phyloP scores from a whole-genome alignment of 2,113 vertebrate species.

The Epinephelus moara region DNA sequence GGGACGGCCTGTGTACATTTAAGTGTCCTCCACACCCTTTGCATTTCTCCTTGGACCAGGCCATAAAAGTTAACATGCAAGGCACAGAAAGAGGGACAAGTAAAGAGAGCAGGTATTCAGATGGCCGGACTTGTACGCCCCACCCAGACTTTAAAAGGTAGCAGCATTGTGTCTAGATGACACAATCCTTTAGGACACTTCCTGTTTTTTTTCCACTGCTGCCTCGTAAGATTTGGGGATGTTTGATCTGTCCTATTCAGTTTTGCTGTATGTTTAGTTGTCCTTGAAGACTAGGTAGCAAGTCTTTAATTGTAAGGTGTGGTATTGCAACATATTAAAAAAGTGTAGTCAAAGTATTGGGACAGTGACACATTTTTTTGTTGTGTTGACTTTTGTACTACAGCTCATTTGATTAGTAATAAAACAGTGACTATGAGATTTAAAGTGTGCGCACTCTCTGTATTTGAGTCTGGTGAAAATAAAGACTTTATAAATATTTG shows the following conservation, averaged over 20 bases:
- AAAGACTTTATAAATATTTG: background rate
- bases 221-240: constrained; percentile 27
- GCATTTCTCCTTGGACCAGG: constrained; percentile 37
- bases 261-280: constrained; percentile 11
- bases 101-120: constrained; percentile 58
- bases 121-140: constrained; percentile 31
- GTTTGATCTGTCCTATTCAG: constrained; percentile 11
- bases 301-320: too few relatives aligned
- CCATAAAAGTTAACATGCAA: constrained; percentile 55
- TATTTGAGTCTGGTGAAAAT: background rate
- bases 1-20: constrained; percentile 33
- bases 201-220: constrained; percentile 17
- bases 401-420: too few relatives aligned
- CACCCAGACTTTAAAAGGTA: constrained; percentile 61
- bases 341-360: too few relatives aligned
- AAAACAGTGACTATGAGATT: too few relatives aligned
- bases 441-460: too few relatives aligned
- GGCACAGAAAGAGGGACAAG: constrained; percentile 39
- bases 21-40: constrained; percentile 60
- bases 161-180: constrained; percentile 37
- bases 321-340: too few relatives aligned
- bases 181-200: constrained; percentile 17
- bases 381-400: too few relatives aligned
- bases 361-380: too few relatives aligned
- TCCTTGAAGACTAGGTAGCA: background rate